Evolutionary conservation across 2,113 vertebrate genomes (phyloP).

Genomic region (Nibea coibor): DNA sequence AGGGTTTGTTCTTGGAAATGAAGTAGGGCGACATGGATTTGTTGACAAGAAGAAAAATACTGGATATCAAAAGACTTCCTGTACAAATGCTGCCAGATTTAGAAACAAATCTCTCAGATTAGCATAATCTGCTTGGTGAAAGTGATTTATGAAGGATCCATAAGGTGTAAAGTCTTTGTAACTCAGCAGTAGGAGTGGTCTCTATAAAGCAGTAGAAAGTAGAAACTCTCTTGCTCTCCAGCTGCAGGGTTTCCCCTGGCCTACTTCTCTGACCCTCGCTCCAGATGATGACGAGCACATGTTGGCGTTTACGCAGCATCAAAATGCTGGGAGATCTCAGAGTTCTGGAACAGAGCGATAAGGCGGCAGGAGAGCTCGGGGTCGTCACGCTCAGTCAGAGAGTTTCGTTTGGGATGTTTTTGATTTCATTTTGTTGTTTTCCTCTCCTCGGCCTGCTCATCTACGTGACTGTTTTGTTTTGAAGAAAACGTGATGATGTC

Average conservation of each 20-base stretch:
- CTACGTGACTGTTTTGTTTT: background rate
- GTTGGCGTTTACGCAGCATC: conserved; percentile 35
- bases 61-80: background rate
- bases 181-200: background rate
- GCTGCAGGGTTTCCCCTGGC: conserved; percentile 35
- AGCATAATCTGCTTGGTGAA: background rate
- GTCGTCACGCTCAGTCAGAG: background rate
- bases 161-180: background rate
- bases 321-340: background rate
- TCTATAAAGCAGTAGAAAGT: background rate
- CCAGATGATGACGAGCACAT: conserved; percentile 44
- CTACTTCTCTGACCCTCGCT: conserved; percentile 33
- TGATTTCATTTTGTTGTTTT: background rate
- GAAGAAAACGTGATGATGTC: background rate
- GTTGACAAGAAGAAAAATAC: background rate
- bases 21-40: too few species aligned
- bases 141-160: background rate
- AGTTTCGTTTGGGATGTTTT: conserved; percentile 10
- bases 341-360: conserved; percentile 38
- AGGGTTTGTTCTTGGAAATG: too few species aligned
- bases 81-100: background rate
- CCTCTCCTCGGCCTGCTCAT: background rate
- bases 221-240: background rate
- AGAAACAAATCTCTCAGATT: background rate
- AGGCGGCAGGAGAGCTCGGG: background rate